Evolutionary conservation across 2,888 invertebrate genomes (phyloP).

Genomic region (Ypsolopha scabrella): DNA sequence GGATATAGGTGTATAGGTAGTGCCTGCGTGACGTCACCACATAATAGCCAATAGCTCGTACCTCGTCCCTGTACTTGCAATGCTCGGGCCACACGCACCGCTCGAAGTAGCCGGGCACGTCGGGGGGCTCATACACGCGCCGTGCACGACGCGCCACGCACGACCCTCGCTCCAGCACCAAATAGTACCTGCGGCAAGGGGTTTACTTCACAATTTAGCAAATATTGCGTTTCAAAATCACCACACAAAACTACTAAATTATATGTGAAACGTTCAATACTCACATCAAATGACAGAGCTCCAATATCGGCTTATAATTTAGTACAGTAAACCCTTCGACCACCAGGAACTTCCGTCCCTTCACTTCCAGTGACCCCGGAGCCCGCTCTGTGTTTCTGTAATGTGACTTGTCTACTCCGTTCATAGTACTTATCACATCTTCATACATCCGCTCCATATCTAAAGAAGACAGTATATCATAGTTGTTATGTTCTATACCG

Average conservation of each 20-base stretch:
- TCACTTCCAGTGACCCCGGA: conserved; percentile 12
- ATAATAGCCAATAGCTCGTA: conserved; percentile 9
- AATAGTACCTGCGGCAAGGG: conserved; percentile 70
- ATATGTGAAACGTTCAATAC: conserved; percentile 4
- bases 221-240: too few relatives aligned
- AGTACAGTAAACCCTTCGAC: conserved; percentile 84
- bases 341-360: conserved; percentile 68
- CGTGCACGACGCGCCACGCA: conserved; percentile 73
- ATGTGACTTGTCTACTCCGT: conserved; percentile 20
- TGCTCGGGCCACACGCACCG: conserved; percentile 93
- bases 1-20: too few relatives aligned
- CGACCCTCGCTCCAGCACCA: conserved; percentile 76
- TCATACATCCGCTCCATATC: conserved; percentile 79
- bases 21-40: too few relatives aligned
- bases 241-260: too few relatives aligned
- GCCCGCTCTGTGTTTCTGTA: conserved; percentile 5
- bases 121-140: conserved; percentile 85
- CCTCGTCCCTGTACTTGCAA: conserved; percentile 60
- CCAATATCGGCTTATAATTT: conserved; percentile 74
- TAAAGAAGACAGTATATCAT: conserved; percentile 77
- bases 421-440: conserved; percentile 64
- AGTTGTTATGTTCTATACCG: conserved; percentile 80
- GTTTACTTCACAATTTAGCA: background rate
- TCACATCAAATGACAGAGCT: conserved; percentile 75
- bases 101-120: conserved; percentile 90